Evolutionary conservation across 2,797 vertebrate genomes (phyloP).

Genomic region (Heteromormyrus szaboi): DNA sequence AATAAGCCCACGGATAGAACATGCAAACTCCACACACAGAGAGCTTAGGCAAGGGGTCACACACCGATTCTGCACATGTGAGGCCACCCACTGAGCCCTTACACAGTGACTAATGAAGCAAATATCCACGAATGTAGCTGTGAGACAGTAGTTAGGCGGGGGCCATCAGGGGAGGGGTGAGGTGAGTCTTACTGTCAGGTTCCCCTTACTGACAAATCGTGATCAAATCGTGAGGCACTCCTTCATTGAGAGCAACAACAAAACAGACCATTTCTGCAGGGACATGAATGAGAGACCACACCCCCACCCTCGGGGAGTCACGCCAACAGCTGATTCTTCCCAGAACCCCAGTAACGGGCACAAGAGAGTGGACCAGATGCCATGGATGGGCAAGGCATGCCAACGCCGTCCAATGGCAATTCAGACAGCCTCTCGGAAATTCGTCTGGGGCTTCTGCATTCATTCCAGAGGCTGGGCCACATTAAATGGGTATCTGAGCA

Average conservation of each 20-base stretch:
- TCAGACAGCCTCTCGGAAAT: constrained; percentile 14
- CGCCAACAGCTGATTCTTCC: not conserved
- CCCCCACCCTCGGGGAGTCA: not conserved
- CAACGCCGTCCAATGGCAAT: not conserved
- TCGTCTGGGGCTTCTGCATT: constrained; percentile 22
- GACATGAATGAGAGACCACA: not conserved
- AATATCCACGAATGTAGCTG: not conserved
- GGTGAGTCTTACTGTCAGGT: constrained; percentile 39
- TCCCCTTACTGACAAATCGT: constrained; percentile 26
- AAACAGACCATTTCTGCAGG: constrained; percentile 18
- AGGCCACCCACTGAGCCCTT: not conserved
- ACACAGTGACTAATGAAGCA: not conserved
- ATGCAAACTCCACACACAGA: not conserved
- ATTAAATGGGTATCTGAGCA: constrained; percentile 32
- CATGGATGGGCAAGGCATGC: not conserved
- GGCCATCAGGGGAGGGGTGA: not conserved
- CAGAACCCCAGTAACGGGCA: not conserved
- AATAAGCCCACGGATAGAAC: not conserved
- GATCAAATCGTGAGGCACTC: constrained; percentile 17
- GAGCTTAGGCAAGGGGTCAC: not conserved
- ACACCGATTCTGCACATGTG: not conserved
- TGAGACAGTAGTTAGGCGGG: not conserved
- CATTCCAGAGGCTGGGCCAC: constrained; percentile 32
- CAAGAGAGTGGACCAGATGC: not conserved
- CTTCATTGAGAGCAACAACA: constrained; percentile 29